Percentiles rank a stretch among this genome's conserved stretches.
Conservation (phyloP, 2,888 invertebrate genomes). For the Acleris cristana region DNA sequence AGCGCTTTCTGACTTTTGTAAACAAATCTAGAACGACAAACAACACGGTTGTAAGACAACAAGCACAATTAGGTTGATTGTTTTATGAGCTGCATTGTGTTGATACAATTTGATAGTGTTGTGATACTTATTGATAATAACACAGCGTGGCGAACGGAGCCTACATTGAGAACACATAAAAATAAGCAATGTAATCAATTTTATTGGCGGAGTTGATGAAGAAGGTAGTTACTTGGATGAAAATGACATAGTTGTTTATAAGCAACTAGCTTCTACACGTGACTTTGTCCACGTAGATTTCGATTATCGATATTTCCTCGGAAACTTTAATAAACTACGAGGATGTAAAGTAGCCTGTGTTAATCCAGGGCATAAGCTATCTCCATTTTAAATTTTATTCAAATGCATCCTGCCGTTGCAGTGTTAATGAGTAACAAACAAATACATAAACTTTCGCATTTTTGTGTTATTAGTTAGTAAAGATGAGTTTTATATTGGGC, state of each 20-base stretch:
- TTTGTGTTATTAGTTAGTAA: no score
- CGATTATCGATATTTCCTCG: not conserved
- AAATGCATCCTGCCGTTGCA: no score
- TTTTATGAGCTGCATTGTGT: slow-evolving; percentile 17
- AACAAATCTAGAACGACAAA: slow-evolving; percentile 6
- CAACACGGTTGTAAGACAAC: slow-evolving; percentile 2
- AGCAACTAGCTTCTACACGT: not conserved
- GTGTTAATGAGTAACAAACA: not conserved
- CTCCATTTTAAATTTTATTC: no score
- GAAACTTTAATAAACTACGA: no score
- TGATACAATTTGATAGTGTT: not conserved
- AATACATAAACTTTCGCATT: no score
- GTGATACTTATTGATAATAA: not conserved
- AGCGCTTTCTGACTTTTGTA: slow-evolving; percentile 1
- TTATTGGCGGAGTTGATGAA: no score
- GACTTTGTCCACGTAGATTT: not conserved
- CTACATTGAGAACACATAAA: slow-evolving; percentile 1
- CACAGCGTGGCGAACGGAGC: not conserved
- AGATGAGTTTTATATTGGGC: no score
- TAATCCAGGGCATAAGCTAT: no score
- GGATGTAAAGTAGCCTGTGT: no score
- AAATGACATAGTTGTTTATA: no score
- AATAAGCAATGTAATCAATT: slow-evolving; percentile 1
- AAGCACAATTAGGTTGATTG: slow-evolving; percentile 15
- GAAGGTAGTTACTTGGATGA: no score